Percentiles rank a stretch among this genome's conserved stretches.
Evolutionary conservation across 1,140 invertebrate genomes (phyloP).

Genomic region (Leptinotarsa texana): DNA sequence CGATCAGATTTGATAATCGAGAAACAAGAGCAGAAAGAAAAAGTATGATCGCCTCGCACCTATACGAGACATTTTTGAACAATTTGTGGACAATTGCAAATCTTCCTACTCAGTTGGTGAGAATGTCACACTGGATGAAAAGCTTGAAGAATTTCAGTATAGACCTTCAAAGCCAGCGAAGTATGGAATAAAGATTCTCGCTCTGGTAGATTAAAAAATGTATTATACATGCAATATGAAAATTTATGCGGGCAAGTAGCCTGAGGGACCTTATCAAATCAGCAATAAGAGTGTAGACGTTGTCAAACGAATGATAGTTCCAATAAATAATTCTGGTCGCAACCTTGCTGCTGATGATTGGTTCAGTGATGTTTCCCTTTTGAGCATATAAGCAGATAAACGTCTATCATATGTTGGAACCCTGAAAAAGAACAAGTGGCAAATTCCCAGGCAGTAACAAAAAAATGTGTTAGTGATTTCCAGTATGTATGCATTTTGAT

Average conservation of each 20-base stretch:
- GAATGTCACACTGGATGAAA: constrained; percentile 22
- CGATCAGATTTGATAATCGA: constrained; percentile 10
- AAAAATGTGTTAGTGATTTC: too few species aligned
- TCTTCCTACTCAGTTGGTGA: neutral
- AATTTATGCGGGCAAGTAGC: constrained; percentile 21
- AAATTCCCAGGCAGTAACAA: constrained; percentile 27
- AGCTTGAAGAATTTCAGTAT: constrained; percentile 21
- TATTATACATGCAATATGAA: constrained; percentile 20
- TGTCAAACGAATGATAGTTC: constrained; percentile 1
- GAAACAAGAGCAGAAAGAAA: neutral
- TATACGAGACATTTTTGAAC: neutral
- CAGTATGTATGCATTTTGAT: too few species aligned
- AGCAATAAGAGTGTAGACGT: constrained; percentile 11
- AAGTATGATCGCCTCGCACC: neutral
- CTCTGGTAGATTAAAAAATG: constrained; percentile 17
- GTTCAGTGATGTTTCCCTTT: neutral
- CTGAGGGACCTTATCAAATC: constrained; percentile 4
- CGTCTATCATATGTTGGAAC: neutral
- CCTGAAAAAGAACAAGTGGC: neutral
- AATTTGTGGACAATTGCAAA: neutral
- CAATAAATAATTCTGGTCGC: constrained; percentile 18
- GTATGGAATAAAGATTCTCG: constrained; percentile 27
- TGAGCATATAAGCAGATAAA: neutral
- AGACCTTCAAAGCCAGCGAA: constrained; percentile 19
- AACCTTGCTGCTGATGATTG: constrained; percentile 16